These are phyloP conservation scores for Leucophenga maculata DNA, from an alignment of 2,888 invertebrate genomes.

Conservation along the genomic window DNA sequence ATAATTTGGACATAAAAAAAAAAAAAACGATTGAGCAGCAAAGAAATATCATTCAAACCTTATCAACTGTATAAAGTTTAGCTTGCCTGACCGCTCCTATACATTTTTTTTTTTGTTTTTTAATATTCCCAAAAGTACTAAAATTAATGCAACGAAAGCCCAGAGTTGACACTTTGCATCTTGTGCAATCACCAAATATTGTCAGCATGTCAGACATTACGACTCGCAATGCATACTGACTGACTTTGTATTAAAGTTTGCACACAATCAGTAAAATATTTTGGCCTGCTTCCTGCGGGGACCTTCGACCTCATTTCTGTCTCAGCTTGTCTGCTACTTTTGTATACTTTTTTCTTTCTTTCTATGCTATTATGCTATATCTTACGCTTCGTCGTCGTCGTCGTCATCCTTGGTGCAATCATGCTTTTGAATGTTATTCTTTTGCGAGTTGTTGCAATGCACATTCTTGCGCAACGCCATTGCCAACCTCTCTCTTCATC, in stretches of 20 bases:
- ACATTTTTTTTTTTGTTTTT: too few species aligned
- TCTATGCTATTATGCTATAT: constrained; percentile 1
- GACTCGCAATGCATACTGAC: constrained; percentile 10
- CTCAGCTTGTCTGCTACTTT: constrained; percentile 20
- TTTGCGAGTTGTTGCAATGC: constrained; percentile 9
- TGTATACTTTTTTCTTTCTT: not conserved
- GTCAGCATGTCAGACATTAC: constrained; percentile 55
- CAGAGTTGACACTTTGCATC: constrained; percentile 64
- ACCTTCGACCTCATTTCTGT: constrained; percentile 59
- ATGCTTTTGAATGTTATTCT: constrained; percentile 20
- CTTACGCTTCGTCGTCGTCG: constrained; percentile 37
- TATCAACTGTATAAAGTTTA: too few species aligned
- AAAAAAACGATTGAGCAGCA: too few species aligned
- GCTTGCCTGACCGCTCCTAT: too few species aligned
- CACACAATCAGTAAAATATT: constrained; percentile 66
- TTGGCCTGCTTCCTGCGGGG: constrained; percentile 60
- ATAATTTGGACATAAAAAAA: too few species aligned
- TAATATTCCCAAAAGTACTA: too few species aligned
- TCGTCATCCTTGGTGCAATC: constrained; percentile 45
- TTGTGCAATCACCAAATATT: constrained; percentile 66
- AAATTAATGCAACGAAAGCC: not conserved
- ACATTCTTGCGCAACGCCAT: not conserved
- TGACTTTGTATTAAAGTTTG: constrained; percentile 64
- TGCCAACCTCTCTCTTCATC: not conserved
- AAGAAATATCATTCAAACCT: too few species aligned